These are phyloP conservation scores for Synanthedon vespiformis DNA, from an alignment of 2,888 invertebrate species.

Conservation along the genomic window DNA sequence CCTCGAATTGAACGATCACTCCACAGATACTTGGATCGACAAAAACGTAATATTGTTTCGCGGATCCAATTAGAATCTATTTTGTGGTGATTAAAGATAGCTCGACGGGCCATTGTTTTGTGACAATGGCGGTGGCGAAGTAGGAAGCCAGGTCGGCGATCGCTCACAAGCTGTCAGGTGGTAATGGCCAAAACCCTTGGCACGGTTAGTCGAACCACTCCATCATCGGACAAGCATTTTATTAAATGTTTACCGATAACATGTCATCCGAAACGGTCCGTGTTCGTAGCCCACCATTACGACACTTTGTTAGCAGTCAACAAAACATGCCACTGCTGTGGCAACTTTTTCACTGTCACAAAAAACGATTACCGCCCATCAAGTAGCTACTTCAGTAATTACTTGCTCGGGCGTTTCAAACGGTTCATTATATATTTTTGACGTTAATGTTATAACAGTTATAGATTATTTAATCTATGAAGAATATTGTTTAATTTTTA, in stretches of 20 bases:
- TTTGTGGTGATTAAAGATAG: conserved; percentile 63
- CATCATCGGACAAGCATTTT: conserved; percentile 50
- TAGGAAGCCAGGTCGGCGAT: conserved; percentile 43
- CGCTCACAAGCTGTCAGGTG: conserved; percentile 61
- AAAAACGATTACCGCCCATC: conserved; percentile 5
- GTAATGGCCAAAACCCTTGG: conserved; percentile 46
- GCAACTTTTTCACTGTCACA: conserved; percentile 4
- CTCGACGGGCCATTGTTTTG: conserved; percentile 53
- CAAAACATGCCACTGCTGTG: conserved; percentile 22
- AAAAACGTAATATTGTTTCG: conserved; percentile 34
- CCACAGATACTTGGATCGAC: conserved; percentile 18
- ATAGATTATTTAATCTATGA: no score
- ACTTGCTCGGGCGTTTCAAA: neutral
- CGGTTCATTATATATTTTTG: no score
- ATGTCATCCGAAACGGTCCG: conserved; percentile 12
- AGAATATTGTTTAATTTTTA: no score
- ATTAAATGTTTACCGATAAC: conserved; percentile 51
- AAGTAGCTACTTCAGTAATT: neutral
- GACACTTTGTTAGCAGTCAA: conserved; percentile 42
- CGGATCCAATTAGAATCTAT: conserved; percentile 64
- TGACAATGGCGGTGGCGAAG: conserved; percentile 44
- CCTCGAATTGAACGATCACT: conserved; percentile 26
- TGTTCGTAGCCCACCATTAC: conserved; percentile 30
- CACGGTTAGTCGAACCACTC: conserved; percentile 34
- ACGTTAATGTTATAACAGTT: no score